phyloP scores from a whole-genome alignment of 1,140 invertebrate genomes.

The Gryon sp. region DNA sequence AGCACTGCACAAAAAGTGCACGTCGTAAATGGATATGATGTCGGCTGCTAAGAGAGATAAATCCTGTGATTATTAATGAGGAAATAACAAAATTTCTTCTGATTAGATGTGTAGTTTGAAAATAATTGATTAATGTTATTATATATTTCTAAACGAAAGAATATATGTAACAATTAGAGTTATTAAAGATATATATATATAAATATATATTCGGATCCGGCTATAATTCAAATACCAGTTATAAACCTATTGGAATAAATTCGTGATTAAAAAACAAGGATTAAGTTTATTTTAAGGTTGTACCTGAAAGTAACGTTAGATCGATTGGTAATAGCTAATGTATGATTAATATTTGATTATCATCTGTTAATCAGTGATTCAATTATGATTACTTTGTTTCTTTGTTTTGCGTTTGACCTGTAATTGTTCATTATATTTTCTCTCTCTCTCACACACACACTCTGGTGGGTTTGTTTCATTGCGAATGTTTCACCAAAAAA shows the following conservation, averaged over 20 bases:
- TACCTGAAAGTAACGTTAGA: slow-evolving; percentile 79
- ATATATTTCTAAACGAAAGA: slow-evolving; percentile 64
- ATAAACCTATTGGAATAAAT: slow-evolving; percentile 78
- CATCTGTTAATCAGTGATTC: slow-evolving; percentile 20
- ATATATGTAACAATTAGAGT: slow-evolving; percentile 70
- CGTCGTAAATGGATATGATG: slow-evolving; percentile 77
- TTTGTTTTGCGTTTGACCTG: slow-evolving; percentile 39
- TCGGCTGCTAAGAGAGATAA: slow-evolving; percentile 78
- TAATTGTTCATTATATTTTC: slow-evolving; percentile 27
- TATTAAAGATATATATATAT: slow-evolving; percentile 51
- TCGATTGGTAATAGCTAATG: slow-evolving; percentile 68
- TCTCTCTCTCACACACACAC: no score
- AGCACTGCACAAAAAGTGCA: slow-evolving; percentile 77
- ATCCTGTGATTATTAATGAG: slow-evolving; percentile 80
- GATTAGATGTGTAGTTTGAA: slow-evolving; percentile 73
- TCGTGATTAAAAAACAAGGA: slow-evolving; percentile 74
- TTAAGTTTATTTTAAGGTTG: slow-evolving; percentile 73
- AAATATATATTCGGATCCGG: slow-evolving; percentile 63
- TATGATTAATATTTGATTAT: slow-evolving; percentile 45
- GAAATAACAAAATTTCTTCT: slow-evolving; percentile 74
- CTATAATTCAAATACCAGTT: slow-evolving; percentile 75
- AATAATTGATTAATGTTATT: slow-evolving; percentile 65
- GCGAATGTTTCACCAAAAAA: slow-evolving; percentile 1
- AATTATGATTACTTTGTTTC: slow-evolving; percentile 11
- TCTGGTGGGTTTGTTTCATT: no score